phyloP scores from a whole-genome alignment of 2,797 vertebrate species.

The Myotis planiceps region DNA sequence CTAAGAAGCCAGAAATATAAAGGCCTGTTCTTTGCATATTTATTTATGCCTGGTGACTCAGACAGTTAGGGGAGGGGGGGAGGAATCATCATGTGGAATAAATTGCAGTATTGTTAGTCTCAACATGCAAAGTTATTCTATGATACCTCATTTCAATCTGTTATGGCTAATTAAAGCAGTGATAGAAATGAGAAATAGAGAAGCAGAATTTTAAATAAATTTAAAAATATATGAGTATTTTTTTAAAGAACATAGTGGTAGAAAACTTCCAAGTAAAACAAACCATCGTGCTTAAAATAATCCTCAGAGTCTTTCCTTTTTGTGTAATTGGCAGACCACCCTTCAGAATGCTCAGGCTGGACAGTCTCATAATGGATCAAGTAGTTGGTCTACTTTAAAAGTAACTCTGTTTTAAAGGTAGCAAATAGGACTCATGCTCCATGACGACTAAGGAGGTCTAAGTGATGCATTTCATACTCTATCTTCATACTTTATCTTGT shows the following conservation, averaged over 20 bases:
- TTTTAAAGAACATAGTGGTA: constrained; percentile 60
- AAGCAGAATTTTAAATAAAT: constrained; percentile 79
- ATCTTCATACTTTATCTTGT: neutral
- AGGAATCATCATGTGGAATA: constrained; percentile 41
- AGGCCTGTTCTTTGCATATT: constrained; percentile 68
- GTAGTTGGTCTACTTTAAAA: neutral
- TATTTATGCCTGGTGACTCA: constrained; percentile 68
- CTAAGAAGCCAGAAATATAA: constrained; percentile 30
- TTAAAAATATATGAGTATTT: constrained; percentile 69
- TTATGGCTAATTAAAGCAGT: constrained; percentile 77
- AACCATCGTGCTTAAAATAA: constrained; percentile 54
- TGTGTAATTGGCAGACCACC: neutral
- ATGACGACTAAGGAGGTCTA: neutral
- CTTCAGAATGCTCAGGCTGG: neutral
- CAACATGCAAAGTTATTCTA: constrained; percentile 79
- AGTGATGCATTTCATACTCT: neutral
- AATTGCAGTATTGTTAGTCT: constrained; percentile 78
- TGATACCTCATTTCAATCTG: constrained; percentile 80
- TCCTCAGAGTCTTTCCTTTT: neutral
- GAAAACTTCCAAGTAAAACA: constrained; percentile 51
- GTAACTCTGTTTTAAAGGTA: neutral
- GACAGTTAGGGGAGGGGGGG: neutral
- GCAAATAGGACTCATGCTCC: neutral
- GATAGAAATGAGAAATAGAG: constrained; percentile 71
- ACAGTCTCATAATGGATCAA: neutral